Percentiles rank a stretch among this genome's conserved stretches.
These are phyloP conservation scores for Eolophus roseicapilla DNA, from an alignment of 2,113 vertebrate species.

Conservation along the genomic window DNA sequence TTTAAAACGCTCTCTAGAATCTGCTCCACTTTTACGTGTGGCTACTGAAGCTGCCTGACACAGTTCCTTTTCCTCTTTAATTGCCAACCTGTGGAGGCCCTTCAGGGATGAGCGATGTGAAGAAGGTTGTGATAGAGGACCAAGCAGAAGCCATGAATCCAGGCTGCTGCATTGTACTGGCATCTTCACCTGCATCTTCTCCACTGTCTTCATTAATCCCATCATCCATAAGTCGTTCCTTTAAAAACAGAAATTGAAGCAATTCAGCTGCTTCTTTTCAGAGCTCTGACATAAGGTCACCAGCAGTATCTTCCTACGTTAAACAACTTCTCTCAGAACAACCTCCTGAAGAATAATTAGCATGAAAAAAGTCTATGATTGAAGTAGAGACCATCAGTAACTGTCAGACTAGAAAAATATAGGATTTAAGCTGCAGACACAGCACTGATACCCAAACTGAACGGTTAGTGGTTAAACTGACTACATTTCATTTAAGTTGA, in stretches of 20 bases:
- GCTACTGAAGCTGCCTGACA: constrained; percentile 48
- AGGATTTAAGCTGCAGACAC: background rate
- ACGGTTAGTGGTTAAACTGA: background rate
- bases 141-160: constrained; percentile 92
- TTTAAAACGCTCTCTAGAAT: constrained; percentile 70
- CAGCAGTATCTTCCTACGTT: background rate
- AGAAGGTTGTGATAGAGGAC: constrained; percentile 95
- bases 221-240: constrained; percentile 90
- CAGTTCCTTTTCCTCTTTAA: constrained; percentile 72
- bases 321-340: background rate
- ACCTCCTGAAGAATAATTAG: background rate
- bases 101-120: constrained; percentile 95
- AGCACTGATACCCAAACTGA: background rate
- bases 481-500: background rate
- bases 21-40: constrained; percentile 8
- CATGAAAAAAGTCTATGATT: background rate
- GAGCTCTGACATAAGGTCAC: background rate
- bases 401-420: background rate
- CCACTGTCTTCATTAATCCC: constrained; percentile 85
- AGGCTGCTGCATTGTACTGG: constrained; percentile 72
- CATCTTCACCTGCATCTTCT: constrained; percentile 82
- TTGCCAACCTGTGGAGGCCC: constrained; percentile 91
- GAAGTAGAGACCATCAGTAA: background rate
- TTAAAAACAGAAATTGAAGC: constrained; percentile 57
- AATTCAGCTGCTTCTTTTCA: background rate